Evolutionary conservation across 2,113 vertebrate genomes (phyloP).

Genomic region (Xiphophorus hellerii): DNA sequence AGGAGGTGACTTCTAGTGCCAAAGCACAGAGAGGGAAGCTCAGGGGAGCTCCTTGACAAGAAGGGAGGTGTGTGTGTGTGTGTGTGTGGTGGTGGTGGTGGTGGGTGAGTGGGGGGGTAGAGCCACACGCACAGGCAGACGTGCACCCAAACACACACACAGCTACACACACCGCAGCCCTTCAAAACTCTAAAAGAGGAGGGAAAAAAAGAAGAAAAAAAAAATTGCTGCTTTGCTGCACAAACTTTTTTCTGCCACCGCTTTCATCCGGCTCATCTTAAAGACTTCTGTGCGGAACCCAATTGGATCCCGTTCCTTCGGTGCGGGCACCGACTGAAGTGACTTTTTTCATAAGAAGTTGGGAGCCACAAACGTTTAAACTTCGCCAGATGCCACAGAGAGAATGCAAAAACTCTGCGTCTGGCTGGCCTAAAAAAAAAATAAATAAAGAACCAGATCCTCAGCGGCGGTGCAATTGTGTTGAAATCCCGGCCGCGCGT

Average conservation of each 20-base stretch:
- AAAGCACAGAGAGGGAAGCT: constrained; percentile 77
- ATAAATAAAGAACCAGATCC: too few relatives aligned
- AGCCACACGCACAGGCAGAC: constrained; percentile 35
- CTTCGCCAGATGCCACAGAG: constrained; percentile 65
- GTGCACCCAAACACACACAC: background rate
- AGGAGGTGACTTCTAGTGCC: constrained; percentile 83
- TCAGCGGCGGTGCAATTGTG: constrained; percentile 59
- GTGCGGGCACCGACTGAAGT: constrained; percentile 72
- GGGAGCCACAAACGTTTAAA: constrained; percentile 69
- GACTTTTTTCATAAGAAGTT: constrained; percentile 72
- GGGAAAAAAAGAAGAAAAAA: constrained; percentile 18
- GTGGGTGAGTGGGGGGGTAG: constrained; percentile 57
- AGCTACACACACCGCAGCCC: constrained; percentile 49
- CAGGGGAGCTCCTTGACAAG: constrained; percentile 78
- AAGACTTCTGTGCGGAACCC: constrained; percentile 67
- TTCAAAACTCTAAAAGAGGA: constrained; percentile 80
- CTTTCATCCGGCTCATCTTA: constrained; percentile 80
- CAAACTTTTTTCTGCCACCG: constrained; percentile 79
- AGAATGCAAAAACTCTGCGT: constrained; percentile 51
- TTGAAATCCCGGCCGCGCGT: constrained; percentile 65
- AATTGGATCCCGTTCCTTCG: constrained; percentile 65
- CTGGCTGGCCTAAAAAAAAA: constrained; percentile 31
- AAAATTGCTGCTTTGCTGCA: constrained; percentile 80
- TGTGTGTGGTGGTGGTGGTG: too few relatives aligned
- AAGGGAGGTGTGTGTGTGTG: constrained; percentile 32